Evolutionary conservation across 2,797 vertebrate species (phyloP).

Genomic region (Holocentrus rufus): DNA sequence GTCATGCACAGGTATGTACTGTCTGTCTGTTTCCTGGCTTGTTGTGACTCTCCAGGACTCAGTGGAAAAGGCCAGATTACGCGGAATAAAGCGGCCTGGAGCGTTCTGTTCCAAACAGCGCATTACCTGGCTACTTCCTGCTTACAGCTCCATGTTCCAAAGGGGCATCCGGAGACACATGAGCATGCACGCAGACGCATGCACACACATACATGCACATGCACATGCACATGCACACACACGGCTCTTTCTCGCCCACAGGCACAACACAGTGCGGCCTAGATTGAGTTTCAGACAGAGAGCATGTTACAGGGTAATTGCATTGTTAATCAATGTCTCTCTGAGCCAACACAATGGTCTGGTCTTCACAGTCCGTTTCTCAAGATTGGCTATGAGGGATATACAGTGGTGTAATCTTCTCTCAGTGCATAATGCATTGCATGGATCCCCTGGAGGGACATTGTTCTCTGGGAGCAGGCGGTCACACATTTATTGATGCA

Average conservation of each 20-base stretch:
- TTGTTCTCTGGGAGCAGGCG: conserved; percentile 61
- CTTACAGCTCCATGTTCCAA: conserved; percentile 52
- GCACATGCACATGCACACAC: conserved; percentile 15
- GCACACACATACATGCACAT: conserved; percentile 41
- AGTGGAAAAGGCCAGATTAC: conserved; percentile 58
- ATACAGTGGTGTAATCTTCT: conserved; percentile 80
- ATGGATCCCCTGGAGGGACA: conserved; percentile 55
- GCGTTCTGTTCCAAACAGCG: conserved; percentile 49
- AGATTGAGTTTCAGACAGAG: conserved; percentile 80
- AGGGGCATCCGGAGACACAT: conserved; percentile 53
- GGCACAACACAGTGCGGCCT: conserved; percentile 63
- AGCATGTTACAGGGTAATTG: conserved; percentile 84
- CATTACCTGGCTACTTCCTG: conserved; percentile 47
- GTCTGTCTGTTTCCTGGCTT: conserved; percentile 57
- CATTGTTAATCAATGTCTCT: conserved; percentile 86
- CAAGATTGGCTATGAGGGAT: conserved; percentile 74
- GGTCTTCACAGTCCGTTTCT: conserved; percentile 73
- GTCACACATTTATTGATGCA: conserved; percentile 68
- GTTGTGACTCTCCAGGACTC: conserved; percentile 58
- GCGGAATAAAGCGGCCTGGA: conserved; percentile 62
- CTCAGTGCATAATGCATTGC: conserved; percentile 72
- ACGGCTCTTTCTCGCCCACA: conserved; percentile 56
- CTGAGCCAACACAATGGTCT: conserved; percentile 77
- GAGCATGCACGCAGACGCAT: conserved; percentile 41
- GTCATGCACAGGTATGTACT: conserved; percentile 63